Evolutionary conservation across 2,113 vertebrate genomes (phyloP), one percentile per base, ranked within the genome.

Genomic region (Channa maculata): DNA sequence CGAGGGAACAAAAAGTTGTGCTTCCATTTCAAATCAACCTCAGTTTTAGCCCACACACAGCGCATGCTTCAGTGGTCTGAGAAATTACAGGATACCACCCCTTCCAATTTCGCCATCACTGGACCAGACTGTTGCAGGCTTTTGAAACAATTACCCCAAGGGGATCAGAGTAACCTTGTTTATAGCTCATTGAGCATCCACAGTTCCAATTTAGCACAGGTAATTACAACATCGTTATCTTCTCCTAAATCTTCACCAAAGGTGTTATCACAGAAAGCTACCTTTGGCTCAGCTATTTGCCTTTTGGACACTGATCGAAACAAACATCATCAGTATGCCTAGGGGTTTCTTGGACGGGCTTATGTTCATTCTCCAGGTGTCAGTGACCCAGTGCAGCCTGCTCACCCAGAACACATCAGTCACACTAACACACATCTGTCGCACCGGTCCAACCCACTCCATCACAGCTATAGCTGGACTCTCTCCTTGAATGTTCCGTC

Each of bases 71-170:
- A 89, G 39, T 85, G 92, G 77, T 84, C 89, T 90, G 90, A 87
- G 79, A 93, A 91, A 93, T 92, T 85, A 91, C 91, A 84, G 90
- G 86, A 91, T 89, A 84, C 77, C 86, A 79, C 88, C 87, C 89
- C 71, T 86, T 92, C 83, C 88, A 86, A 91, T 91, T 91, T 89
- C 60, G 51, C 86, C 88, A 82, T 86, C 83, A 75, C 83, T 72
- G 89, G 85, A 85, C 84, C 86, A 77, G 83, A 68, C 87, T 80
- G 84, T 87, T 89, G 79, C 75, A 68, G 84, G 73, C 80, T 78
- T 86, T 85, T 78, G 82, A 87, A 92, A 92, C 91, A 90, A 89
- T 91, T 91, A 90, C 83, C 88, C 88, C 90, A 83, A 89, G 83
- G 90, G 83, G 80, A 82, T 77, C 62, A 71, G 75, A 68, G 78